A percentile compares a stretch with the other conserved stretches of the same genome.
Evolutionary conservation across 2,797 vertebrate species (phyloP).

Genomic region (Xenopus petersii): DNA sequence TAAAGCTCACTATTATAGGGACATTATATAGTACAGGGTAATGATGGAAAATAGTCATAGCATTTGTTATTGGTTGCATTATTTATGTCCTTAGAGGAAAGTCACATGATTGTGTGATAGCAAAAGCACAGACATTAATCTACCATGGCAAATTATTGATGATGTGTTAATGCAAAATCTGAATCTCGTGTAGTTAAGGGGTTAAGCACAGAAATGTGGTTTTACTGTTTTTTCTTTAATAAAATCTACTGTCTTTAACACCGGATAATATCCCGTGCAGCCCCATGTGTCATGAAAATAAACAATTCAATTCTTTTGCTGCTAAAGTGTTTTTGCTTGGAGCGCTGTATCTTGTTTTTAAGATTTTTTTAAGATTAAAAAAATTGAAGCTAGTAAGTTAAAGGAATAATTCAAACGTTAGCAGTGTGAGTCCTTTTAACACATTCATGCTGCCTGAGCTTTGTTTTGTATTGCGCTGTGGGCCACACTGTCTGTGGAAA

Average conservation of each 20-base stretch:
- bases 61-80: too few species aligned
- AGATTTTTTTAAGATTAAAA: slow-evolving; percentile 10
- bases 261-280: slow-evolving; percentile 10
- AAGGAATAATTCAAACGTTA: slow-evolving; percentile 28
- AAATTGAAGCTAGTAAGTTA: slow-evolving; percentile 18
- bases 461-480: slow-evolving; percentile 14
- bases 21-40: too few species aligned
- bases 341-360: slow-evolving; percentile 16
- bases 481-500: slow-evolving; percentile 16
- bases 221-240: slow-evolving; percentile 18
- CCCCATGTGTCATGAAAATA: slow-evolving; percentile 20
- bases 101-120: too few species aligned
- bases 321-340: slow-evolving; percentile 14
- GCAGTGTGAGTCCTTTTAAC: slow-evolving; percentile 4
- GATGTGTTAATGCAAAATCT: too few species aligned
- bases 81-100: too few species aligned
- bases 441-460: slow-evolving; percentile 8
- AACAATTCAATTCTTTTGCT: slow-evolving; percentile 22
- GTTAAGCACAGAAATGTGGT: too few species aligned
- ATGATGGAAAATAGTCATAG: too few species aligned
- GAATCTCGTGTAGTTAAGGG: too few species aligned
- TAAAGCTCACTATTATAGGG: too few species aligned
- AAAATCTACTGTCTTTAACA: slow-evolving; percentile 15
- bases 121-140: too few species aligned
- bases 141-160: too few species aligned